Conservation (phyloP, 1,140 invertebrate genomes). For the Pogonognathellus flavescens region DNA sequence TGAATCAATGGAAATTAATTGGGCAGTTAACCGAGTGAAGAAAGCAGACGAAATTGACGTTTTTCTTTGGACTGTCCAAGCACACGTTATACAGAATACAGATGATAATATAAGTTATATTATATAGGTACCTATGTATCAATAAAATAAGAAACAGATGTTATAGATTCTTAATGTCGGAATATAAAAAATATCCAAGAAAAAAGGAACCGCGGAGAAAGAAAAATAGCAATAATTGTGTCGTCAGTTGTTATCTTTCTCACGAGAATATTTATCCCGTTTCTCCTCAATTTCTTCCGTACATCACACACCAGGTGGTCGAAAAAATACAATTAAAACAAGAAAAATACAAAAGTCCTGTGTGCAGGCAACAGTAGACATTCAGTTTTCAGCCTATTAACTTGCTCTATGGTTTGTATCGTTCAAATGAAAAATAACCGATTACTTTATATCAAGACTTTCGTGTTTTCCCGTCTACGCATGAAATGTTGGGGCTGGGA, state of each 20-base stretch:
- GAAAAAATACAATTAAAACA: slow-evolving; percentile 56
- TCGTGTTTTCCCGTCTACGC: too few relatives aligned
- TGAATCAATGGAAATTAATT: too few relatives aligned
- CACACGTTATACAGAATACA: too few relatives aligned
- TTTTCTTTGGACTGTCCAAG: too few relatives aligned
- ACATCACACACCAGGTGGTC: slow-evolving; percentile 55
- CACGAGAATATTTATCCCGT: slow-evolving; percentile 51
- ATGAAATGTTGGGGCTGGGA: too few relatives aligned
- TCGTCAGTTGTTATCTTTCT: slow-evolving; percentile 52
- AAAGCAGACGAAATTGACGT: too few relatives aligned
- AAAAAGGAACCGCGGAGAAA: not conserved
- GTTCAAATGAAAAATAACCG: not conserved
- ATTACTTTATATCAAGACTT: not conserved
- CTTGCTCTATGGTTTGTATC: not conserved
- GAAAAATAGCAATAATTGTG: slow-evolving; percentile 44
- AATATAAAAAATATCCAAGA: not conserved
- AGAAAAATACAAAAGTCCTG: not conserved
- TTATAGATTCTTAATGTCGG: too few relatives aligned
- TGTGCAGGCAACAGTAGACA: not conserved
- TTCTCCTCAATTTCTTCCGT: slow-evolving; percentile 47
- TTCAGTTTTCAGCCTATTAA: not conserved
- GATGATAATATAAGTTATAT: too few relatives aligned
- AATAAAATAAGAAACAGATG: too few relatives aligned
- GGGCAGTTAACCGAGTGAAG: too few relatives aligned
- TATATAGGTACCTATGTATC: too few relatives aligned